Evolutionary conservation across 2,797 vertebrate species (phyloP).

Genomic region (Molossus alvarezi): DNA sequence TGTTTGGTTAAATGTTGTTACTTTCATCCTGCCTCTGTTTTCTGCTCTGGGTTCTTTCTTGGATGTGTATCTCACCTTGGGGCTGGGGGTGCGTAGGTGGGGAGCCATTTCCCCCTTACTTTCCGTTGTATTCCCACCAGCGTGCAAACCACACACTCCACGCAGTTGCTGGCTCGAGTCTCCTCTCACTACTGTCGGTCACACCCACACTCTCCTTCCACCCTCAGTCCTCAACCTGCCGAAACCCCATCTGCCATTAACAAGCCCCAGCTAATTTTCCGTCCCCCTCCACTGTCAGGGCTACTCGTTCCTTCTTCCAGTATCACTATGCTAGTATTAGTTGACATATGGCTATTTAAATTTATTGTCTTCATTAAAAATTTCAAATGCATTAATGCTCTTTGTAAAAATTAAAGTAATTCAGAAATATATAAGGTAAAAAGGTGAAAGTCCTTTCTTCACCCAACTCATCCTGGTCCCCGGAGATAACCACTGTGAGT

Average conservation of each 20-base stretch:
- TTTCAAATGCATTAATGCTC: background rate
- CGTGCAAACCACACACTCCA: background rate
- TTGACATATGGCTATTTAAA: background rate
- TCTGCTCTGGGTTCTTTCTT: background rate
- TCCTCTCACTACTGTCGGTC: background rate
- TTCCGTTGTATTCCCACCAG: background rate
- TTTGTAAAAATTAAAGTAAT: background rate
- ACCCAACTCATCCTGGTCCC: background rate
- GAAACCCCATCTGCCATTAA: background rate
- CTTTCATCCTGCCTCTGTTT: background rate
- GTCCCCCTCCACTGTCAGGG: background rate
- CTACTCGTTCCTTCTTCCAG: background rate
- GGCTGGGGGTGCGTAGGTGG: no score
- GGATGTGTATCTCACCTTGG: background rate
- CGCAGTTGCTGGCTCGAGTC: background rate
- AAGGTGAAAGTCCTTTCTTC: background rate
- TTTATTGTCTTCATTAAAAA: background rate
- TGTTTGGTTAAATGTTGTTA: background rate
- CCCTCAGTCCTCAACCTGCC: background rate
- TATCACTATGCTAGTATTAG: background rate
- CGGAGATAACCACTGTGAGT: background rate
- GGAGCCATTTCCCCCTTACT: background rate
- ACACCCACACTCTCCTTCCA: background rate
- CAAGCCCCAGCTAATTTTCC: background rate
- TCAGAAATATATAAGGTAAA: background rate